These are phyloP conservation scores for Spea bombifrons DNA, from an alignment of 2,113 vertebrate genomes.

Conservation along the genomic window DNA sequence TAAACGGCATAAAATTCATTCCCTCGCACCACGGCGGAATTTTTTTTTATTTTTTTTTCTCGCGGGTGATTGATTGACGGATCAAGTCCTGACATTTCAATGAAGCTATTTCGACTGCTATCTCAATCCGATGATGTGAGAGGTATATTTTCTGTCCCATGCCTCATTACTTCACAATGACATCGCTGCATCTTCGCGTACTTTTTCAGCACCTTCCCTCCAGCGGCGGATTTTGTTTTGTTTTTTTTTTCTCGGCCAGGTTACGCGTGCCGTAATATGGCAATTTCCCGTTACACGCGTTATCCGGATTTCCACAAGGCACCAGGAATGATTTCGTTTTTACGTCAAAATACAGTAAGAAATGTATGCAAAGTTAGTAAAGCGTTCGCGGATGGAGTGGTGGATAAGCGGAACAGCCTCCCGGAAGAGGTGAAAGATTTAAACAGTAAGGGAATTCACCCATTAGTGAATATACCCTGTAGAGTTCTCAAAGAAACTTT, in stretches of 20 bases:
- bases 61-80: slow-evolving; percentile 99
- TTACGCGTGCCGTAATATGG: slow-evolving; percentile 78
- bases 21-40: slow-evolving; percentile 79
- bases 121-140: slow-evolving; percentile 99
- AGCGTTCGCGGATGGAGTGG: no score
- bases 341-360: no score
- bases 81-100: slow-evolving; percentile 99
- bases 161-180: slow-evolving; percentile 99
- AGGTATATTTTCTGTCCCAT: slow-evolving; percentile 98
- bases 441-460: no score
- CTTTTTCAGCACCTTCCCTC: slow-evolving; percentile 91
- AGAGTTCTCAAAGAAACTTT: no score
- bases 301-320: no score
- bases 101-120: slow-evolving; percentile 99
- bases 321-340: no score
- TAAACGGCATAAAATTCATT: slow-evolving; percentile 94
- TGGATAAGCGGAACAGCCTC: no score
- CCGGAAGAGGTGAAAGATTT: no score
- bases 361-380: no score
- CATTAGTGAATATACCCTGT: no score
- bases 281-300: not conserved
- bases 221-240: slow-evolving; percentile 83
- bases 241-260: slow-evolving; percentile 71
- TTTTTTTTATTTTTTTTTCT: slow-evolving; percentile 77
- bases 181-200: slow-evolving; percentile 99